Evolutionary conservation across 2,888 invertebrate species (phyloP).

Genomic region (Chromoteleia sp.): DNA sequence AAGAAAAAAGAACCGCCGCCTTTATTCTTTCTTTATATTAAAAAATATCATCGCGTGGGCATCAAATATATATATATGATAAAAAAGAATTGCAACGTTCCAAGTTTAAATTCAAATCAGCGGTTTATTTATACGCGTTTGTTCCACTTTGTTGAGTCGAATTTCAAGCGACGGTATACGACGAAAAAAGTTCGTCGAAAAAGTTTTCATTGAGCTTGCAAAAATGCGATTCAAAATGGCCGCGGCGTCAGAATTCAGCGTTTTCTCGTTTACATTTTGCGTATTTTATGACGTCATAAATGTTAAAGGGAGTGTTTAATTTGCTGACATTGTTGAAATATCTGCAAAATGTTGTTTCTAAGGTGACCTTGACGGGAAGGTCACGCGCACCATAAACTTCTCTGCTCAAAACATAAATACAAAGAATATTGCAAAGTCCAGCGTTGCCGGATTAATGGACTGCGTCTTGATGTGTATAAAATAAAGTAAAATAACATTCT

Average conservation of each 20-base stretch:
- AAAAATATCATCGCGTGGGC: slow-evolving; percentile 53
- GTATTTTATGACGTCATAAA: slow-evolving; percentile 36
- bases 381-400: slow-evolving; percentile 44
- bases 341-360: slow-evolving; percentile 31
- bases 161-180: too few relatives aligned
- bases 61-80: slow-evolving; percentile 33
- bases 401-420: slow-evolving; percentile 33
- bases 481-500: not conserved
- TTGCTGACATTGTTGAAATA: slow-evolving; percentile 41
- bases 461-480: slow-evolving; percentile 1
- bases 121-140: slow-evolving; percentile 59
- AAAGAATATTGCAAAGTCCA: slow-evolving; percentile 37
- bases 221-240: too few relatives aligned
- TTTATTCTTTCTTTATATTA: slow-evolving; percentile 55
- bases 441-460: slow-evolving; percentile 48
- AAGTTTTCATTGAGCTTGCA: too few relatives aligned
- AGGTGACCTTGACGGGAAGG: slow-evolving; percentile 53
- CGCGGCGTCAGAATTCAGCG: not conserved
- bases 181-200: too few relatives aligned
- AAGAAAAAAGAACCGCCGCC: slow-evolving; percentile 38
- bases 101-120: slow-evolving; percentile 61
- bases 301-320: slow-evolving; percentile 32
- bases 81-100: slow-evolving; percentile 54
- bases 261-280: slow-evolving; percentile 21
- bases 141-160: slow-evolving; percentile 55